Percentiles rank a stretch among this genome's conserved stretches.
phyloP scores from a whole-genome alignment of 2,113 vertebrate species.

The Phyllostomus discolor region DNA sequence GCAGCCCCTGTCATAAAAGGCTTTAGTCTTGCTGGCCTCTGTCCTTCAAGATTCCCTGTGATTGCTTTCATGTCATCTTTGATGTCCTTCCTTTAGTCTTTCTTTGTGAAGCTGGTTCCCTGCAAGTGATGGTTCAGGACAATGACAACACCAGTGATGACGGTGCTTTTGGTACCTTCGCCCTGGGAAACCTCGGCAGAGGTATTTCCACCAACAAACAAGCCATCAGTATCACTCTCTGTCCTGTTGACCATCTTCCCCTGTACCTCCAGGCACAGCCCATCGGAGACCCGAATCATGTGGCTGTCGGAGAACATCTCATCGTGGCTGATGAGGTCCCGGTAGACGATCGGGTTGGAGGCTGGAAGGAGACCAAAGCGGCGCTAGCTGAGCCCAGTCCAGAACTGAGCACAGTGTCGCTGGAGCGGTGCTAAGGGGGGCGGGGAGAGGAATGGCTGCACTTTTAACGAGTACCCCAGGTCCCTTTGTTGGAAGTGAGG shows the following conservation, averaged over 20 bases:
- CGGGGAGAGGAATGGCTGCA: background rate
- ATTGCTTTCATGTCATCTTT: background rate
- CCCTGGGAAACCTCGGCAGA: background rate
- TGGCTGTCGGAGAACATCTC: background rate
- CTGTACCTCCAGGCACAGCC: no score
- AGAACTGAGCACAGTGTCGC: background rate
- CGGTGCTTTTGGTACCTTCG: background rate
- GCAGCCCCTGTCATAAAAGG: background rate
- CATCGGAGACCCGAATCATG: no score
- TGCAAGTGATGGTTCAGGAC: background rate
- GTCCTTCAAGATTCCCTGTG: background rate
- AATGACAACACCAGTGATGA: background rate
- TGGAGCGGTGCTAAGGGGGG: background rate
- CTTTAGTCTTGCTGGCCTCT: background rate
- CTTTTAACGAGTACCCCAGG: background rate
- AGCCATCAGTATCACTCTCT: background rate
- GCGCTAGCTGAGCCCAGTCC: background rate
- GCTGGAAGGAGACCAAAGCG: no score
- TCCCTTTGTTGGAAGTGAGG: background rate
- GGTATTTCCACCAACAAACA: background rate
- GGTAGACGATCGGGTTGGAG: background rate
- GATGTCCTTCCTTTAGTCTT: background rate
- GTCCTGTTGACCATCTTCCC: no score
- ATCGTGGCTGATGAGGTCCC: background rate
- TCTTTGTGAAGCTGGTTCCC: background rate